Base-by-base conservation (phyloP, 1,140 invertebrate genomes). In the Ooceraea biroi region DNA sequence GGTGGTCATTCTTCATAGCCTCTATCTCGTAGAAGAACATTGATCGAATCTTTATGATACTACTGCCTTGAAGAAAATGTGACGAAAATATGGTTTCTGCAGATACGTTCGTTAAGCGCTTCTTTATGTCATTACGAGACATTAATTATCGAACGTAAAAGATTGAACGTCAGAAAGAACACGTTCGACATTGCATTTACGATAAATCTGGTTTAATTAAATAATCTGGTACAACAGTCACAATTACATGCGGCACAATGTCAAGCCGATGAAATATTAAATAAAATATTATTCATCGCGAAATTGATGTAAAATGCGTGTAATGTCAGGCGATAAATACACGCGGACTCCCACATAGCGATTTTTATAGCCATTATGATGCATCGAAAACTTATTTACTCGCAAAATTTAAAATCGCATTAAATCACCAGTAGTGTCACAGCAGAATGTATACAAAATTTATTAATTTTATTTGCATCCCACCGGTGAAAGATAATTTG, bases 21-120 rank as follows among this genome's bases (percentile, higher is more conserved):
- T 61, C 76, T 87, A 87, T 87, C 71, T 87, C 80, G 58, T 65
- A 41, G 50, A 19, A 44, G 71, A 74, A 87, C 86, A 83, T 87
- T 77, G 85, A 87, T 87, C 86, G 86, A 87, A 87, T 87, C 83
- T 69, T 65, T 30, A 25, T 14, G 50, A 41, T 50, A 57, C 41
- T 55, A 44, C 65, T 46, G 25, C 10, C 25, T 69, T 12, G 30
- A 41, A 57, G 57, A 71, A 17, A 58, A 30, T 12, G 36, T 10
- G 76, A 30, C 19, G 65, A 69, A 69, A 17, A 68, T 44, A 10
- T 10, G 12, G 22, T 30, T 44, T n/a, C n/a, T 27, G 14, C 10
- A 3, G 5, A 36, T 48, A 17, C 17, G 14, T 11, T 4, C 36
- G 36, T 71, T 69, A 41, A 52, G 41, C 14, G 41, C 41, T 55